Percentiles rank a stretch among this genome's conserved stretches.
These are phyloP conservation scores for Chitala chitala DNA, from an alignment of 2,113 vertebrate genomes.

Conservation along the genomic window DNA sequence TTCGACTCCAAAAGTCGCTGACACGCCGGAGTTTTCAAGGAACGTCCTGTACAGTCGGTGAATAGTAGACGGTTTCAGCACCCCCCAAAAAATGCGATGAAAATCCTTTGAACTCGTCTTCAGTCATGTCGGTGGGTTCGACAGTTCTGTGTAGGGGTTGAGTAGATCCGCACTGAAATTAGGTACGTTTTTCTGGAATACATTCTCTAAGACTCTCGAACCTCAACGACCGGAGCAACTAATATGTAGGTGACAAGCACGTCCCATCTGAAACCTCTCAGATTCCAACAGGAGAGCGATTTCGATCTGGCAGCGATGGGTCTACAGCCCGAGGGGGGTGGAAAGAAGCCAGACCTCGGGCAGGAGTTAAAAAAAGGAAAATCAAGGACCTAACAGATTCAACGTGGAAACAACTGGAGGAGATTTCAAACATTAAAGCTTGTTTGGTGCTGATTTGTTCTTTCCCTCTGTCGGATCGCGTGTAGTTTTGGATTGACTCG, in stretches of 20 bases:
- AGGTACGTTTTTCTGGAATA: slow-evolving; percentile 54
- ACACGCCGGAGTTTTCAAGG: slow-evolving; percentile 33
- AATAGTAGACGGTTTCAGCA: slow-evolving; percentile 33
- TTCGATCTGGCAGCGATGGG: slow-evolving; percentile 29
- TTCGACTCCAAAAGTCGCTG: slow-evolving; percentile 30
- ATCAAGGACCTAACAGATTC: slow-evolving; percentile 10
- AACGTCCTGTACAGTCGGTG: slow-evolving; percentile 29
- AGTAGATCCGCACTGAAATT: slow-evolving; percentile 56
- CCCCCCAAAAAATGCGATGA: slow-evolving; percentile 45
- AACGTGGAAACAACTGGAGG: not conserved
- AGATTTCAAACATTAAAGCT: not conserved
- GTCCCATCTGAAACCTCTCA: slow-evolving; percentile 42
- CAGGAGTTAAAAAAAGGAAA: slow-evolving; percentile 8
- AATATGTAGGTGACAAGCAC: slow-evolving; percentile 39
- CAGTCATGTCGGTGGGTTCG: slow-evolving; percentile 53
- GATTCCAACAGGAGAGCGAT: slow-evolving; percentile 36
- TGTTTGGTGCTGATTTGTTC: not conserved
- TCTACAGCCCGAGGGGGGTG: slow-evolving; percentile 27
- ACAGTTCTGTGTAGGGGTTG: slow-evolving; percentile 54
- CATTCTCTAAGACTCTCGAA: slow-evolving; percentile 46
- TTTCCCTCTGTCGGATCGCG: slow-evolving; percentile 21
- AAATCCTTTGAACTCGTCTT: slow-evolving; percentile 38
- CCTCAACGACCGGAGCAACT: slow-evolving; percentile 42
- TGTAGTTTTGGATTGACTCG: slow-evolving; percentile 1
- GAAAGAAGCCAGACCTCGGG: slow-evolving; percentile 32